Evolutionary conservation across 2,797 vertebrate species (phyloP), one percentile per base, ranked within the genome.

Genomic region (Catamblyrhynchus diadema): DNA sequence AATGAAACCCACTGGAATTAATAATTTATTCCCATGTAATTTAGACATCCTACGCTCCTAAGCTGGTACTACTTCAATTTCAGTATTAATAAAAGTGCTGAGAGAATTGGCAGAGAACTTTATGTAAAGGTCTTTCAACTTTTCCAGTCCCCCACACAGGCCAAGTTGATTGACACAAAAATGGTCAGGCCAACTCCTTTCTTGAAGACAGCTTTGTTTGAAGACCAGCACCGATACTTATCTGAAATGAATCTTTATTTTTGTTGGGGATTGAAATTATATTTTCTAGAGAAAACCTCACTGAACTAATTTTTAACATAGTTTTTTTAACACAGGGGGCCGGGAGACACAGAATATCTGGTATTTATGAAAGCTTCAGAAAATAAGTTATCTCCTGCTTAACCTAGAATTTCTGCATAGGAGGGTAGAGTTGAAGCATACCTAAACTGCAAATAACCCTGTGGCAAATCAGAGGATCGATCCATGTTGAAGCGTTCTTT

Each of bases 391-490:
- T 69, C 41, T 62, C 25, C 28, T 23, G 18, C 54, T 90, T 20
- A 62, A 14, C 3, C 12, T 56, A 37, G n/a, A 82, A 78, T 90
- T 77, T 90, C 20, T 74, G 13, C 2, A 2, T 28, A 39, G 21
- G 4, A 35, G 3, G 2, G 13, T 39, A 81, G 19, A 74, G 11
- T 3, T 67, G 42, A 44, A 81, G 8, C 9, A 50, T n/a, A 56
- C 1, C 5, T n/a, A 41, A 78, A 35, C 4, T 66, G 16, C 24
- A 73, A 25, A 54, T 12, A 62, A 30, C 10, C 6, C 23, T 2
- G 1, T 17, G 23, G 33, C 33, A 74, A 66, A 71, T 41, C 48
- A 66, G 19, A 59, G 11, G 16, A 41, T 44, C 0, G 0, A 9
- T 60, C 42, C 12, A 3, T n/a, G 6, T 39, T 71, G 2, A 4